Conservation (phyloP, 2,888 invertebrate genomes). For the Dromius quadrimaculatus region DNA sequence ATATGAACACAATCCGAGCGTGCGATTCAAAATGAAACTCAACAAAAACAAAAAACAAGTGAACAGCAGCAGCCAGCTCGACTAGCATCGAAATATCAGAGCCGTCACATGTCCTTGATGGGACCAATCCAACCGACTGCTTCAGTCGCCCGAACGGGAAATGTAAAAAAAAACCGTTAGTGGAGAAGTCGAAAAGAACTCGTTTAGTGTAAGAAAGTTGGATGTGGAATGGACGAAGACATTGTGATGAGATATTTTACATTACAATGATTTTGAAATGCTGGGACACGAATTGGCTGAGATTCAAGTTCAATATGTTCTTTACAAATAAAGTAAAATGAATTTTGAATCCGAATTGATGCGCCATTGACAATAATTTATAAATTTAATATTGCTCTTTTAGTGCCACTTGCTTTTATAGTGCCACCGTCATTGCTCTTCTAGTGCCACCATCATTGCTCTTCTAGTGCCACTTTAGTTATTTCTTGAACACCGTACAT, state of each 20-base stretch:
- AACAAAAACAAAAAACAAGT: slow-evolving; percentile 12
- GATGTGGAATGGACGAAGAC: not conserved
- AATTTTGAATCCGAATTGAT: no score
- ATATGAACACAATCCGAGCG: not conserved
- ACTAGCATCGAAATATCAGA: slow-evolving; percentile 27
- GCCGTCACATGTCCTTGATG: slow-evolving; percentile 40
- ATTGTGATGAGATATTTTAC: slow-evolving; percentile 1
- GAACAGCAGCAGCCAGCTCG: not conserved
- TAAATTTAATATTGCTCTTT: no score
- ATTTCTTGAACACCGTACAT: no score
- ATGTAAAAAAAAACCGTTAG: not conserved
- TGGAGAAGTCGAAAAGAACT: not conserved
- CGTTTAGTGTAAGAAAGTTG: not conserved
- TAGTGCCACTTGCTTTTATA: no score
- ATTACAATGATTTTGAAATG: not conserved
- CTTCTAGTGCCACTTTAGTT: no score
- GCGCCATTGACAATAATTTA: no score
- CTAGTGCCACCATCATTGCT: no score
- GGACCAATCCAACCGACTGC: not conserved
- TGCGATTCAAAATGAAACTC: slow-evolving; percentile 14
- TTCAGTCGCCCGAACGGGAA: not conserved
- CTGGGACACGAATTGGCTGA: not conserved
- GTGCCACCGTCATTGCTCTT: no score
- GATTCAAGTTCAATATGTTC: slow-evolving; percentile 14
- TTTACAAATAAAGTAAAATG: no score